Conservation (phyloP, 2,797 vertebrate genomes). For the Lithobates pipiens region DNA sequence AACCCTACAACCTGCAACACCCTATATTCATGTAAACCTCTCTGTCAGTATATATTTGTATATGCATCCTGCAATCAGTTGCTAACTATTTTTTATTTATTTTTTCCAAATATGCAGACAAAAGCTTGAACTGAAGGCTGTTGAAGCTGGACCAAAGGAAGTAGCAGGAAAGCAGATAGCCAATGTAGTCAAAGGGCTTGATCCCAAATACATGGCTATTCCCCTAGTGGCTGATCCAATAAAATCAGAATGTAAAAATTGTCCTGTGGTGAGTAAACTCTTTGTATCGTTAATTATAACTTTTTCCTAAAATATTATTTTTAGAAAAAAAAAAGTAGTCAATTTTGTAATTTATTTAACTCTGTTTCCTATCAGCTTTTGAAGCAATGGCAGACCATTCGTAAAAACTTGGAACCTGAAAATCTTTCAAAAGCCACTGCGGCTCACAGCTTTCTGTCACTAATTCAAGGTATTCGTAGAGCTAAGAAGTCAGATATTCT, state of each 20-base stretch:
- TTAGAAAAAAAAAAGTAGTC: not conserved
- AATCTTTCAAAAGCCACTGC: slow-evolving; percentile 85
- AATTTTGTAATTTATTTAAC: not conserved
- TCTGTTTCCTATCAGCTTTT: slow-evolving; percentile 78
- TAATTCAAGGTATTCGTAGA: slow-evolving; percentile 88
- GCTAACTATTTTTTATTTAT: not conserved
- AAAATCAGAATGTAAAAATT: slow-evolving; percentile 81
- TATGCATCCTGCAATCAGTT: not conserved
- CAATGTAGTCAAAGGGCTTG: slow-evolving; percentile 81
- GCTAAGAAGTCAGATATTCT: slow-evolving; percentile 89
- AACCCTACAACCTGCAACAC: no score
- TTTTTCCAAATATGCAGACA: slow-evolving; percentile 77
- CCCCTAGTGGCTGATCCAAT: slow-evolving; percentile 82
- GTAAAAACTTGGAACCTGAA: slow-evolving; percentile 84
- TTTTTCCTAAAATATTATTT: not conserved
- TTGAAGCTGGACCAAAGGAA: slow-evolving; percentile 80
- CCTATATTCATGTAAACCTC: no score
- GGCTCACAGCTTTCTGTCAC: slow-evolving; percentile 86
- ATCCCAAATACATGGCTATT: slow-evolving; percentile 81
- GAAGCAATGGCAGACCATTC: slow-evolving; percentile 84
- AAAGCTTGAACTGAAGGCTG: slow-evolving; percentile 81
- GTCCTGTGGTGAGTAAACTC: slow-evolving; percentile 83
- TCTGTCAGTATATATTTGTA: not conserved
- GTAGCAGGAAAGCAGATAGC: slow-evolving; percentile 82
- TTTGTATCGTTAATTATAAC: not conserved